Percentiles rank a stretch among this genome's conserved stretches.
Conservation (phyloP, 2,113 vertebrate species). For the Protomyctophum bolini region DNA sequence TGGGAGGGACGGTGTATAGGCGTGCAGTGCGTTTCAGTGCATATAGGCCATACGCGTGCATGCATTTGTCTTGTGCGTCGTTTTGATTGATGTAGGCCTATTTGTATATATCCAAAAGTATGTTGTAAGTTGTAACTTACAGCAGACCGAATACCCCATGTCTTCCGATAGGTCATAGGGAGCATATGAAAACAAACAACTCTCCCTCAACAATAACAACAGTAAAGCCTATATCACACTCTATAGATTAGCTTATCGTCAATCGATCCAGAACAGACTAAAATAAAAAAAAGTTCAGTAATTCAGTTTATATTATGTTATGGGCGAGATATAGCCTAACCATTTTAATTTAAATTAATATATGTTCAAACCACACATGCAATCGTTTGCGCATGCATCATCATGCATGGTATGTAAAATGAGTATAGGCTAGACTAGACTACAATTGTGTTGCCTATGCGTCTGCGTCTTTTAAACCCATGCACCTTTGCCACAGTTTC, state of each 20-base stretch:
- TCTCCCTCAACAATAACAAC: constrained; percentile 8
- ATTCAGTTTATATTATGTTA: too few relatives aligned
- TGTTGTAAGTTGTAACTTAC: too few relatives aligned
- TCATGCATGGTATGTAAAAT: background rate
- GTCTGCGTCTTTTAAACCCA: constrained; percentile 4
- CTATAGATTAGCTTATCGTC: constrained; percentile 15
- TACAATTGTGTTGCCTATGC: background rate
- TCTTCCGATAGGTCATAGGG: too few relatives aligned
- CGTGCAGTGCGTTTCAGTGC: background rate
- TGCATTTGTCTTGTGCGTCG: background rate
- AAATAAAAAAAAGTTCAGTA: background rate
- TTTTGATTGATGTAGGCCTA: background rate
- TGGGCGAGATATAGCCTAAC: too few relatives aligned
- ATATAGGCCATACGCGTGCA: too few relatives aligned
- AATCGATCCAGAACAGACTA: constrained; percentile 44
- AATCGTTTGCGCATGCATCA: background rate
- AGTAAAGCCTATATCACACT: background rate
- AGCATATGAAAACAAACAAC: background rate
- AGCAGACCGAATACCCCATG: too few relatives aligned
- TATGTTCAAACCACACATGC: background rate
- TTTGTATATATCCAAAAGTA: background rate
- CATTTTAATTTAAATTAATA: background rate
- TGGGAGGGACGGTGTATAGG: background rate
- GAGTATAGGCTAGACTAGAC: background rate
- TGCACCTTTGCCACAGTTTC: constrained; percentile 58